phyloP scores from a whole-genome alignment of 2,113 vertebrate species.

The Hippocampus comes region DNA sequence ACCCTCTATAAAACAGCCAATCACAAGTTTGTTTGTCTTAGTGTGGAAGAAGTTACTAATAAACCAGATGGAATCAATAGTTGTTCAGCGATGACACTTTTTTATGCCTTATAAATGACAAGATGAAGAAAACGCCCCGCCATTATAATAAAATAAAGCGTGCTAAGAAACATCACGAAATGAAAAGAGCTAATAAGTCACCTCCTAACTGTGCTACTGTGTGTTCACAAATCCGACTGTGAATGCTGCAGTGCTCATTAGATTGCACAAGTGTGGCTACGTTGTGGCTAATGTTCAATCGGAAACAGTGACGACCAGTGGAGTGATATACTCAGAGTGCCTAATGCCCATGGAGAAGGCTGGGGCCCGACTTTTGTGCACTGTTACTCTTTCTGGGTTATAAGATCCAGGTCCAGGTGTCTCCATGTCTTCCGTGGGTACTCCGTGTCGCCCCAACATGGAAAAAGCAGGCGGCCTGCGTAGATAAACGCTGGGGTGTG shows the following conservation, averaged over 20 bases:
- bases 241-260: slow-evolving; percentile 49
- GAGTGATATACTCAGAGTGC: slow-evolving; percentile 74
- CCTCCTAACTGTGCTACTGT: slow-evolving; percentile 15
- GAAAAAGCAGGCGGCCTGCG: slow-evolving; percentile 75
- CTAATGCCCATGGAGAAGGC: slow-evolving; percentile 78
- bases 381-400: slow-evolving; percentile 75
- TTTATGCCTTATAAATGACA: slow-evolving; percentile 1
- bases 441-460: slow-evolving; percentile 72
- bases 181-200: slow-evolving; percentile 26
- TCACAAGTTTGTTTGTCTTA: slow-evolving; percentile 31
- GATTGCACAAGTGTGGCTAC: not conserved
- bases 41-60: slow-evolving; percentile 60
- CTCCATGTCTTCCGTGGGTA: slow-evolving; percentile 38
- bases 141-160: not conserved
- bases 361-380: slow-evolving; percentile 70
- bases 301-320: slow-evolving; percentile 54
- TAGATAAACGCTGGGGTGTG: slow-evolving; percentile 74
- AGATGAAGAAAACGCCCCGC: not conserved
- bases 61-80: slow-evolving; percentile 54
- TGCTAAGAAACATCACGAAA: not conserved
- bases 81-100: slow-evolving; percentile 13
- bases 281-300: slow-evolving; percentile 45
- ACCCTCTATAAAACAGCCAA: slow-evolving; percentile 29
- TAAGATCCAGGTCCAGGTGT: slow-evolving; percentile 79
- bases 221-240: slow-evolving; percentile 40